A percentile compares a stretch with the other conserved stretches of the same genome.
Evolutionary conservation across 2,888 invertebrate genomes (phyloP).

Genomic region (Eudemis profundana): DNA sequence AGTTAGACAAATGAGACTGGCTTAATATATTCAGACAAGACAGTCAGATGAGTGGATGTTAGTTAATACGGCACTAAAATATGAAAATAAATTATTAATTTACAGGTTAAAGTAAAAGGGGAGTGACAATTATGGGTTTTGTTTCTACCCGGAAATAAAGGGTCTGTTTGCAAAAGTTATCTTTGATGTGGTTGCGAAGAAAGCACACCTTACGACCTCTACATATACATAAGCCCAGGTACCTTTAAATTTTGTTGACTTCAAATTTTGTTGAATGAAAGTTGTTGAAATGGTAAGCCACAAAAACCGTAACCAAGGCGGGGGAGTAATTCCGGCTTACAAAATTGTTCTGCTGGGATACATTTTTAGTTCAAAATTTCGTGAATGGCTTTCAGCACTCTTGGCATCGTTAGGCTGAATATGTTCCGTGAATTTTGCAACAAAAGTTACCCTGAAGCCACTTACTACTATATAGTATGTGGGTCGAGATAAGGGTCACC

Average conservation of each 20-base stretch:
- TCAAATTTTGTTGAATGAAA: slow-evolving; percentile 33
- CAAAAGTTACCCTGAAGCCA: slow-evolving; percentile 20
- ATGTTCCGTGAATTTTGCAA: slow-evolving; percentile 30
- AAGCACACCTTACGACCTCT: slow-evolving; percentile 13
- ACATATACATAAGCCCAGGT: slow-evolving; percentile 4
- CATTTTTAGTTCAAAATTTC: slow-evolving; percentile 43
- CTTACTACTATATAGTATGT: slow-evolving; percentile 14
- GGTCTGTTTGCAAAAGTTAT: neutral
- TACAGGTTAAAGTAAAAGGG: too few relatives aligned
- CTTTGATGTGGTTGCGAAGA: slow-evolving; percentile 8
- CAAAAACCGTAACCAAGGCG: slow-evolving; percentile 37
- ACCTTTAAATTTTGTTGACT: slow-evolving; percentile 33
- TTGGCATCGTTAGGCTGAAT: slow-evolving; percentile 36
- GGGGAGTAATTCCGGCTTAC: slow-evolving; percentile 34
- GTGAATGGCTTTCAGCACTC: slow-evolving; percentile 33
- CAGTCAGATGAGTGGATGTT: neutral
- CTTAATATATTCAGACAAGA: too few relatives aligned
- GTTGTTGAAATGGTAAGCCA: slow-evolving; percentile 27
- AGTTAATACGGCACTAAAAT: neutral
- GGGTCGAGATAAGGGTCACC: slow-evolving; percentile 17
- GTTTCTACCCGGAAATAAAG: neutral
- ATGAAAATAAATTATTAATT: neutral
- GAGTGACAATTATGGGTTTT: neutral
- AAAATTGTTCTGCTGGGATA: slow-evolving; percentile 41
- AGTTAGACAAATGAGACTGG: too few relatives aligned